Conservation (phyloP, 2,888 invertebrate genomes). For the Hecatera dysodea region DNA sequence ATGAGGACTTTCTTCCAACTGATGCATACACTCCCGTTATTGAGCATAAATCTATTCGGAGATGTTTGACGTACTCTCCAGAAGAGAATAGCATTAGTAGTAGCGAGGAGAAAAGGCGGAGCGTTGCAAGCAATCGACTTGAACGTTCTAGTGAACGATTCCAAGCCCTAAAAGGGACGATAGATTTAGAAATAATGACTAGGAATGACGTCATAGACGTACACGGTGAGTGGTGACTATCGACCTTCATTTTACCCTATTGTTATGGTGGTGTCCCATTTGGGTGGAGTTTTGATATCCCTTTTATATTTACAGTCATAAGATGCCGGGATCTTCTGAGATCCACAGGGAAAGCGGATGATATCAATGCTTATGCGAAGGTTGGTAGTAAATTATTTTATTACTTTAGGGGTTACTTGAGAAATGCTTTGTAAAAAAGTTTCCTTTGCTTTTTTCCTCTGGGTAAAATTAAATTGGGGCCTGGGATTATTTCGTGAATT, state of each 20-base stretch:
- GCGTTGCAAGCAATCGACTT: constrained; percentile 87
- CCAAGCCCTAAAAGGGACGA: constrained; percentile 89
- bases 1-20: constrained; percentile 83
- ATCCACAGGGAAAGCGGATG: constrained; percentile 91
- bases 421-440: neutral
- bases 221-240: constrained; percentile 93
- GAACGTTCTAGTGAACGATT: constrained; percentile 83
- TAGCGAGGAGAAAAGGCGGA: constrained; percentile 89
- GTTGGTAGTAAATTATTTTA: constrained; percentile 77
- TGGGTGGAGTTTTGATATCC: constrained; percentile 36
- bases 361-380: constrained; percentile 96
- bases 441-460: neutral
- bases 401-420: constrained; percentile 6
- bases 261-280: constrained; percentile 31
- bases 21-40: constrained; percentile 86
- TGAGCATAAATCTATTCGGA: constrained; percentile 88
- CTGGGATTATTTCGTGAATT: neutral
- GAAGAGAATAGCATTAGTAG: constrained; percentile 88
- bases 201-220: constrained; percentile 92
- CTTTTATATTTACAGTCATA: constrained; percentile 92
- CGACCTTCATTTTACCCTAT: constrained; percentile 67
- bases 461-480: neutral
- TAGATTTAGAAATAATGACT: constrained; percentile 92
- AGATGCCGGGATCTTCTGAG: constrained; percentile 94
- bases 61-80: constrained; percentile 91